These are phyloP conservation scores for Schrankia costaestrigalis DNA, from an alignment of 2,888 invertebrate species.

Conservation along the genomic window DNA sequence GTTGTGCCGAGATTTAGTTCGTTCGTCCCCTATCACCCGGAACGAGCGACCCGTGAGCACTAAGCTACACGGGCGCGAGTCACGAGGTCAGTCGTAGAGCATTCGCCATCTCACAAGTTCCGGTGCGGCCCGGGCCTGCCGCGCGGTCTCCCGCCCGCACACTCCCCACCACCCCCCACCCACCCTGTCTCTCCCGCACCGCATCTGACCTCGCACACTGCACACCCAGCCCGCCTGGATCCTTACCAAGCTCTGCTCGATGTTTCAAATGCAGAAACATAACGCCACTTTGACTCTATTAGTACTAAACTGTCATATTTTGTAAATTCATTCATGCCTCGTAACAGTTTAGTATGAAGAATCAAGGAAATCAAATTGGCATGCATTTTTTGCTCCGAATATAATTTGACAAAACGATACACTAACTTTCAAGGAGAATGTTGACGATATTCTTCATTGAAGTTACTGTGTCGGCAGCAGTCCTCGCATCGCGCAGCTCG, in stretches of 20 bases:
- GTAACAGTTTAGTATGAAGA: slow-evolving; percentile 20
- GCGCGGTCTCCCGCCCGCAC: slow-evolving; percentile 25
- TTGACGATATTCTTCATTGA: slow-evolving; percentile 11
- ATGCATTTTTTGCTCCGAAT: slow-evolving; percentile 15
- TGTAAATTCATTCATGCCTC: background rate
- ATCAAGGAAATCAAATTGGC: slow-evolving; percentile 15
- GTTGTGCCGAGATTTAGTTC: slow-evolving; percentile 55
- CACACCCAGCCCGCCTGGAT: slow-evolving; percentile 35
- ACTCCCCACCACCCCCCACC: slow-evolving; percentile 14
- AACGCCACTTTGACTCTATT: slow-evolving; percentile 21
- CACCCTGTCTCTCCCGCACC: slow-evolving; percentile 32
- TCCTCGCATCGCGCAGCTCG: slow-evolving; percentile 32
- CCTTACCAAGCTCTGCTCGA: slow-evolving; percentile 35
- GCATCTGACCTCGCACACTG: slow-evolving; percentile 42
- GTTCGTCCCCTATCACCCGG: slow-evolving; percentile 58
- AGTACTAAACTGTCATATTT: slow-evolving; percentile 10
- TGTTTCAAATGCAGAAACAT: slow-evolving; percentile 26
- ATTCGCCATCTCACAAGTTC: slow-evolving; percentile 81
- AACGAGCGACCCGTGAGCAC: slow-evolving; percentile 58
- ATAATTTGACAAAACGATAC: slow-evolving; percentile 11
- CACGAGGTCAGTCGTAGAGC: slow-evolving; percentile 78
- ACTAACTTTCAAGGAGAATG: slow-evolving; percentile 9
- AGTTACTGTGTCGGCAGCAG: slow-evolving; percentile 37
- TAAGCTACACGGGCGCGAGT: slow-evolving; percentile 59
- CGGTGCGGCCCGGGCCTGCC: slow-evolving; percentile 60